Evolutionary conservation across 2,113 vertebrate species (phyloP).

Genomic region (Sisor rabdophorus): DNA sequence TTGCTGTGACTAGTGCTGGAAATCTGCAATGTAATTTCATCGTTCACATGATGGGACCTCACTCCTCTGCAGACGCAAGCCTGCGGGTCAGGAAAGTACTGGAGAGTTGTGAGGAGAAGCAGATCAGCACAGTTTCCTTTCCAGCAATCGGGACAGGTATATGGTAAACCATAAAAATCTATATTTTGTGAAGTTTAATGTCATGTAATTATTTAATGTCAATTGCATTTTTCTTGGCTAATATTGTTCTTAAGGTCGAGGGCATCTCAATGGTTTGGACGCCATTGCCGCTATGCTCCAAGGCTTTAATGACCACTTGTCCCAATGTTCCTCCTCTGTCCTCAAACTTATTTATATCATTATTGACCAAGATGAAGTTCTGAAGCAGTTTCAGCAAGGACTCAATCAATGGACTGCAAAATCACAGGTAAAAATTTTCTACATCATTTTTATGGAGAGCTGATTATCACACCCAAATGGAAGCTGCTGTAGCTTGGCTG

Average conservation of each 20-base stretch:
- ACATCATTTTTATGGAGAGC: not conserved
- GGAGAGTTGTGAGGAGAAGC: constrained; percentile 56
- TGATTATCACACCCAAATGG: not conserved
- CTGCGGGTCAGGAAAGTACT: constrained; percentile 54
- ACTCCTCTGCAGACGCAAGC: constrained; percentile 12
- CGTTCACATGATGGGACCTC: constrained; percentile 58
- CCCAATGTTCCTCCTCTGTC: constrained; percentile 15
- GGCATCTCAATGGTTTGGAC: constrained; percentile 42
- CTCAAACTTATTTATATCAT: constrained; percentile 56
- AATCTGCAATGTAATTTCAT: constrained; percentile 56
- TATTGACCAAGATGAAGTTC: constrained; percentile 32
- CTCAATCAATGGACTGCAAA: constrained; percentile 47
- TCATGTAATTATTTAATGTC: not conserved
- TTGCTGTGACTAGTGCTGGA: constrained; percentile 56
- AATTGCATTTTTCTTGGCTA: not conserved
- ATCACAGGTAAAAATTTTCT: constrained; percentile 31
- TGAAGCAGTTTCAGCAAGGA: constrained; percentile 45
- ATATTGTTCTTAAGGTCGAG: constrained; percentile 47
- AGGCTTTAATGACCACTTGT: constrained; percentile 54
- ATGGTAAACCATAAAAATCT: not conserved
- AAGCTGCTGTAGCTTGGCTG: too few species aligned
- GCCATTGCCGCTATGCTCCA: constrained; percentile 51
- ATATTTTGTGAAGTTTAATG: too few species aligned
- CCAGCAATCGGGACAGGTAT: constrained; percentile 61
- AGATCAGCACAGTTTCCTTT: constrained; percentile 58